Conservation (phyloP, 2,797 vertebrate species). For the Ctenochaetus hawaiiensis region DNA sequence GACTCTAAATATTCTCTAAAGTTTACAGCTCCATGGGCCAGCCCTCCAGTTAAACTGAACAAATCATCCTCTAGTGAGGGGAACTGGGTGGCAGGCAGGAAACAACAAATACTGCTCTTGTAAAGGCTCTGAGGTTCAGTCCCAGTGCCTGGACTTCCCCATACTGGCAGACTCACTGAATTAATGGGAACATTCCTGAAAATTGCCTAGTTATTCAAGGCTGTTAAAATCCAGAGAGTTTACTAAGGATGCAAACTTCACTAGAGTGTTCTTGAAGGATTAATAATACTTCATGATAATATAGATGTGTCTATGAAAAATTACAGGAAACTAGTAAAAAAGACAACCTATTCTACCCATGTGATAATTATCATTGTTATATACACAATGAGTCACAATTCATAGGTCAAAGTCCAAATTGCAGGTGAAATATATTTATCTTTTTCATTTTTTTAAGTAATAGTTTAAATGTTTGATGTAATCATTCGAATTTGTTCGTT, state of each 20-base stretch:
- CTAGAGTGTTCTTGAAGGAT: background rate
- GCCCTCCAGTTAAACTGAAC: no score
- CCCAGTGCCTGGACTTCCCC: background rate
- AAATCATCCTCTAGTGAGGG: background rate
- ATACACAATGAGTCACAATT: no score
- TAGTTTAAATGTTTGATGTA: background rate
- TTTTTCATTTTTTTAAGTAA: background rate
- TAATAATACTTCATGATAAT: background rate
- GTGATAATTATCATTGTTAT: no score
- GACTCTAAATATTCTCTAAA: no score
- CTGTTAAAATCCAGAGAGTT: background rate
- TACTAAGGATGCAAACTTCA: background rate
- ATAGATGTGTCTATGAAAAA: background rate
- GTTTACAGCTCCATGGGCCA: no score
- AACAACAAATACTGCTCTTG: constrained; percentile 12
- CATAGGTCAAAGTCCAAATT: background rate
- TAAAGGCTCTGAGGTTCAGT: background rate
- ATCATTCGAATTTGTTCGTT: background rate
- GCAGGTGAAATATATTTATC: background rate
- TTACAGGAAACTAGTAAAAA: no score
- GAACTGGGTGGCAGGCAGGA: background rate
- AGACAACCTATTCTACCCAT: no score
- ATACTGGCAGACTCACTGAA: background rate
- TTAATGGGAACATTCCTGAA: background rate
- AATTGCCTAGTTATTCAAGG: background rate